Base-by-base conservation (phyloP, 2,113 vertebrate species). In the Aramus guarauna region DNA sequence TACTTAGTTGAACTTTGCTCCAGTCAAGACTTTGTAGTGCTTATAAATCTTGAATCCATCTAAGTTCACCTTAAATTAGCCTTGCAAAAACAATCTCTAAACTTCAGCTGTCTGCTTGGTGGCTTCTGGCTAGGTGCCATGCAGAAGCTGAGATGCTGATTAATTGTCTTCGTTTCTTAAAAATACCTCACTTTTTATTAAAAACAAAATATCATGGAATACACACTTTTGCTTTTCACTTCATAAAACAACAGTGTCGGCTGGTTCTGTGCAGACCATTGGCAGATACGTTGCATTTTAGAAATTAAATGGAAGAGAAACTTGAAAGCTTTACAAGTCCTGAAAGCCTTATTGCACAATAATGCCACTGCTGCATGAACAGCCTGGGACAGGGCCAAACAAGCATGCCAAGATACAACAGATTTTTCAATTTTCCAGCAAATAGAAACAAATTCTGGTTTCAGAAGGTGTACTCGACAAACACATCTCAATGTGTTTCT, bases 1-100 rank as follows among this genome's bases (percentile, higher is more conserved):
- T 98, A 98, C 98, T 98, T 97, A 97, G 97, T 94, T 98, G 98
- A 99, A 98, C 97, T 98, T 97, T 97, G 97, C 97, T 98, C 97
- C 96, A 98, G 97, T 97, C 97, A 94, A 95, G 94, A 98, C 96
- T 97, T 97, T 98, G 97, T 98, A 97, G 96, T 95, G 97, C 97
- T 98, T 98, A 98, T 98, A 98, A 98, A 98, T 98, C 98, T 98
- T 98, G 97, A 98, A 98, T 98, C 96, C 97, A 98, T 98, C 98
- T 97, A 97, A 97, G 81, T 98, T 98, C 97, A 97, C 97, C 98
- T 98, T 97, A 98, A 97, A 97, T 97, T 98, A 98, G 98, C 89
- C 96, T 98, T 98, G 90, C 97, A 97, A 97, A 97, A 92, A 96
- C 95, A 98, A 85, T 97, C 89, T 93, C 96, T 64, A 94, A 98